These are phyloP conservation scores for Podabrus alpinus DNA, from an alignment of 2,888 invertebrate genomes.

Conservation along the genomic window DNA sequence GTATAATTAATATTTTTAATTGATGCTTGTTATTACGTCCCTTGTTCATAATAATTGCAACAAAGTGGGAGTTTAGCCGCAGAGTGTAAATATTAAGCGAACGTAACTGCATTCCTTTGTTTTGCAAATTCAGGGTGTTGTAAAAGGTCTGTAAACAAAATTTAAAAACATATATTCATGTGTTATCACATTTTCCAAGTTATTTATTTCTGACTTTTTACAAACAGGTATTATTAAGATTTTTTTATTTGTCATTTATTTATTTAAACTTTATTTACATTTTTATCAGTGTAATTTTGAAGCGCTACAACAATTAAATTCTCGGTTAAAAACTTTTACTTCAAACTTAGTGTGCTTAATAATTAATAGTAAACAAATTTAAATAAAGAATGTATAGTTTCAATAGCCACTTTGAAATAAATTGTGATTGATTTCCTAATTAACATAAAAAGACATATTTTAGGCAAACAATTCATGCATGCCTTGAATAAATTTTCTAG, in stretches of 20 bases:
- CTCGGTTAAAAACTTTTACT: background rate
- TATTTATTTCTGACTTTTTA: background rate
- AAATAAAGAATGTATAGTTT: background rate
- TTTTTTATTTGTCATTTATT: background rate
- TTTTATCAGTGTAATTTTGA: background rate
- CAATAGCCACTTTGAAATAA: background rate
- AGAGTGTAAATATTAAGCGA: background rate
- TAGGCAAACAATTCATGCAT: background rate
- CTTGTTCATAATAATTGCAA: background rate
- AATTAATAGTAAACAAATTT: background rate
- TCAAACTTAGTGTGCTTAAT: background rate
- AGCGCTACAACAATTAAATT: background rate
- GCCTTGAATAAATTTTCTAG: background rate
- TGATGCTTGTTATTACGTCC: background rate
- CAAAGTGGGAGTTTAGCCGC: background rate
- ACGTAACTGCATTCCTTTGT: background rate
- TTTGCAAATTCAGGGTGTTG: background rate
- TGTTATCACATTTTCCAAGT: background rate
- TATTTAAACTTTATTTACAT: background rate
- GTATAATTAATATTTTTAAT: background rate
- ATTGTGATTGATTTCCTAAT: background rate
- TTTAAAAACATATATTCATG: background rate
- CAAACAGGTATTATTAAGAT: background rate
- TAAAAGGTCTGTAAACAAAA: background rate
- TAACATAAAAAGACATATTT: background rate